Conservation (phyloP, 2,113 vertebrate genomes). For the Amblyornis subalaris region DNA sequence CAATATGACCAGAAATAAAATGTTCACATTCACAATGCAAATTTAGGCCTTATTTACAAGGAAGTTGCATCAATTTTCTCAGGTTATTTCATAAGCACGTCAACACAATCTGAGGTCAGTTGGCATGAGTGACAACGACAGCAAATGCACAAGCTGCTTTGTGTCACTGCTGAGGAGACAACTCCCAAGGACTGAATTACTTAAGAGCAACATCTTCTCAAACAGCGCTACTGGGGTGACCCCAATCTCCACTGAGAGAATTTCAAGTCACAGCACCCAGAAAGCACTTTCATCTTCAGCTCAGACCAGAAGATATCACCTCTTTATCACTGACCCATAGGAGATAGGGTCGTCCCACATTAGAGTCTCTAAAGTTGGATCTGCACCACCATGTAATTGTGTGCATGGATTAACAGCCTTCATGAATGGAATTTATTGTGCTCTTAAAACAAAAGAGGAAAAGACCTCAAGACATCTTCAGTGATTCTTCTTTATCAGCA, state of each 20-base stretch:
- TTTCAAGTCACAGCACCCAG: neutral
- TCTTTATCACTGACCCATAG: neutral
- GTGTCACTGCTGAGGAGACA: neutral
- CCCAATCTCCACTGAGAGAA: neutral
- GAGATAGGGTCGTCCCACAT: neutral
- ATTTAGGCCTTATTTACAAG: neutral
- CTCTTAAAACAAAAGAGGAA: neutral
- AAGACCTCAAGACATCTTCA: neutral
- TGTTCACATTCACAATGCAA: neutral
- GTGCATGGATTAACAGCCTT: neutral
- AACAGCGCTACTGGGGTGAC: neutral
- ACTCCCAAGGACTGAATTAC: neutral
- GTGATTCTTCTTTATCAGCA: neutral
- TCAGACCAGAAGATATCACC: neutral
- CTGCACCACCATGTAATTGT: fast-evolving
- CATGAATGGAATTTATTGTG: neutral
- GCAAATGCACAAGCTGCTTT: neutral
- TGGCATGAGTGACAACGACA: neutral
- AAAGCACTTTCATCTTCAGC: neutral
- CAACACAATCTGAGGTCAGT: neutral
- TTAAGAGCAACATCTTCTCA: neutral
- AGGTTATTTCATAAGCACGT: neutral
- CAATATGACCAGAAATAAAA: neutral
- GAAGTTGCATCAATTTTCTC: neutral
- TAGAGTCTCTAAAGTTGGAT: neutral